Conservation (phyloP, 2,113 vertebrate genomes). For the Neolamprologus longior region DNA sequence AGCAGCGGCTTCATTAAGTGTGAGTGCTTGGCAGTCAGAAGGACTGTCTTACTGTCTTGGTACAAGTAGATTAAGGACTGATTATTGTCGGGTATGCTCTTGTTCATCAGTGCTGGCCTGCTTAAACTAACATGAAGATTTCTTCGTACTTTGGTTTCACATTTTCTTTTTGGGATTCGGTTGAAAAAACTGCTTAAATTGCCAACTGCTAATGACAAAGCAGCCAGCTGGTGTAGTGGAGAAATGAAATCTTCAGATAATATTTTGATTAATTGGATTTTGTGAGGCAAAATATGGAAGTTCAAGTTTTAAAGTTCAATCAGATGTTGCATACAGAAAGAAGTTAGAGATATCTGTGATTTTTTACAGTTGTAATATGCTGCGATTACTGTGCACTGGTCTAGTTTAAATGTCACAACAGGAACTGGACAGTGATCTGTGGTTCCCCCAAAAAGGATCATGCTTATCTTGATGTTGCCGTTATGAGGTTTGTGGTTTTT, state of each 20-base stretch:
- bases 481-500: not conserved
- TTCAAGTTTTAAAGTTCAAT: not conserved
- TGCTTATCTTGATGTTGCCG: not conserved
- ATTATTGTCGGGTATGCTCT: not conserved
- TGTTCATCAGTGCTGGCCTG: not conserved
- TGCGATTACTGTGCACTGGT: not conserved
- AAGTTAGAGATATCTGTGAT: not conserved
- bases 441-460: not conserved
- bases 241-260: not conserved
- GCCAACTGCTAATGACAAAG: not conserved
- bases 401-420: not conserved
- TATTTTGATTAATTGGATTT: not conserved
- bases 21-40: not conserved
- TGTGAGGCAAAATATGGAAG: not conserved
- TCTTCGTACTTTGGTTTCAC: not conserved
- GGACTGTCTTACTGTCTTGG: not conserved
- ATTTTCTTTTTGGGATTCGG: not conserved
- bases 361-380: not conserved
- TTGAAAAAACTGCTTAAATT: not conserved
- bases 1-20: not conserved
- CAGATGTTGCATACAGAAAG: not conserved
- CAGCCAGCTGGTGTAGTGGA: not conserved
- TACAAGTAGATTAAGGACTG: not conserved
- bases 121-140: not conserved
- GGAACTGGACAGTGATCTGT: not conserved